Percentiles rank a stretch among this genome's conserved stretches.
Evolutionary conservation across 2,797 vertebrate species (phyloP).

Genomic region (Arnoldichthys spilopterus): DNA sequence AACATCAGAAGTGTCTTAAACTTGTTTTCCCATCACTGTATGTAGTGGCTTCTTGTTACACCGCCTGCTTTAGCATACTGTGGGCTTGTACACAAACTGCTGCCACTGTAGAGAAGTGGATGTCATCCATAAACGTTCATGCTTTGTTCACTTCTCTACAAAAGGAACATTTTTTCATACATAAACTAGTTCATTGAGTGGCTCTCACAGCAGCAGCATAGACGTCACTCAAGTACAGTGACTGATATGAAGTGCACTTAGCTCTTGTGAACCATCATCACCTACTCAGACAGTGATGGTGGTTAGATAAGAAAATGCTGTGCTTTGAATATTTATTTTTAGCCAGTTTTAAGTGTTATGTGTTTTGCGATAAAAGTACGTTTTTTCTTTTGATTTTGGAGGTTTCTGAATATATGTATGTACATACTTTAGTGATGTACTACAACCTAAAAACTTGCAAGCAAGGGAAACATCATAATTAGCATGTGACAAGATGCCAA

Average conservation of each 20-base stretch:
- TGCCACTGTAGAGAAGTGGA: background rate
- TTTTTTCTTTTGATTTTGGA: background rate
- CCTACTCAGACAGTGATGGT: constrained; percentile 7
- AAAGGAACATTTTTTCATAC: background rate
- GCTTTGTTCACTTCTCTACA: background rate
- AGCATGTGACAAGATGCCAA: too few relatives aligned
- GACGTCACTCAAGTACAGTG: background rate
- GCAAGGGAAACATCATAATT: too few relatives aligned
- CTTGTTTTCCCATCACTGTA: background rate
- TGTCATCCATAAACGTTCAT: background rate
- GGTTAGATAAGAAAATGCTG: background rate
- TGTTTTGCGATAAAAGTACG: background rate
- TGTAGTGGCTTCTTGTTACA: background rate
- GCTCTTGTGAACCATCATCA: background rate
- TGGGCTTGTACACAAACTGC: background rate
- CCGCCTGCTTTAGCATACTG: background rate
- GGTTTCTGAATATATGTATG: background rate
- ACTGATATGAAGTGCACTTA: constrained; percentile 8
- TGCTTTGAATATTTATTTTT: background rate
- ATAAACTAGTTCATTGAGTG: background rate
- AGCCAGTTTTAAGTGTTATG: background rate
- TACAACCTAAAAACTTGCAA: background rate
- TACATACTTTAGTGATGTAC: background rate
- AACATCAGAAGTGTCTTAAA: too few relatives aligned
- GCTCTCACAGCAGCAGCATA: background rate